Evolutionary conservation across 2,888 invertebrate species (phyloP).

Genomic region (Petrophora chlorosata): DNA sequence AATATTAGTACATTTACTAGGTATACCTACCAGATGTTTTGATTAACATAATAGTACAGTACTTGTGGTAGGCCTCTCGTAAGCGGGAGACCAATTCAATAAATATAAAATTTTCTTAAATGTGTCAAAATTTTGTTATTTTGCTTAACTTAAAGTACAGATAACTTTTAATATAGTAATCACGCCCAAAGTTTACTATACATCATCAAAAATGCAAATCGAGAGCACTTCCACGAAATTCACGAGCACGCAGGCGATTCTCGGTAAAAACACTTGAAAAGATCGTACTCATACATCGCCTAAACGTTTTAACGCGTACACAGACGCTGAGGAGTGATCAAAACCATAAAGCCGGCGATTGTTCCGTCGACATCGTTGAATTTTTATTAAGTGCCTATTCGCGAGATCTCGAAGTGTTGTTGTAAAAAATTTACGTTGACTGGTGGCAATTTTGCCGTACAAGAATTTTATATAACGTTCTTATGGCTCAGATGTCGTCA

Average conservation of each 20-base stretch:
- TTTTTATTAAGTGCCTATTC: conserved; percentile 63
- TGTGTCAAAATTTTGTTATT: no score
- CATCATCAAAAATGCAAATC: background rate
- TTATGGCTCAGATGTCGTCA: conserved; percentile 48
- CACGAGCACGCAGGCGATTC: background rate
- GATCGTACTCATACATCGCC: conserved; percentile 14
- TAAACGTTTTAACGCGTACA: conserved; percentile 24
- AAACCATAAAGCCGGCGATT: conserved; percentile 49
- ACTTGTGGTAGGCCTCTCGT: no score
- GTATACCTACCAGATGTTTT: no score
- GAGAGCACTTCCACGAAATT: background rate
- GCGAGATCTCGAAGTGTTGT: conserved; percentile 47
- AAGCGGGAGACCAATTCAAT: no score
- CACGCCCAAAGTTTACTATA: background rate
- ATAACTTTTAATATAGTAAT: no score
- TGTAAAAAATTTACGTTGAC: conserved; percentile 63
- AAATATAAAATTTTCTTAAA: no score
- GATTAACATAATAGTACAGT: no score
- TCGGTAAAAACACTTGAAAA: background rate
- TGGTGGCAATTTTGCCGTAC: conserved; percentile 55
- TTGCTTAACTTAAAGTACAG: no score
- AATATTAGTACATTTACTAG: no score
- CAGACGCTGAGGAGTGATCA: conserved; percentile 37
- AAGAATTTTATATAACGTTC: conserved; percentile 58
- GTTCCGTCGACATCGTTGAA: conserved; percentile 49